Conservation (phyloP, 2,888 invertebrate species). For the Chrysotoxum bicinctum region DNA sequence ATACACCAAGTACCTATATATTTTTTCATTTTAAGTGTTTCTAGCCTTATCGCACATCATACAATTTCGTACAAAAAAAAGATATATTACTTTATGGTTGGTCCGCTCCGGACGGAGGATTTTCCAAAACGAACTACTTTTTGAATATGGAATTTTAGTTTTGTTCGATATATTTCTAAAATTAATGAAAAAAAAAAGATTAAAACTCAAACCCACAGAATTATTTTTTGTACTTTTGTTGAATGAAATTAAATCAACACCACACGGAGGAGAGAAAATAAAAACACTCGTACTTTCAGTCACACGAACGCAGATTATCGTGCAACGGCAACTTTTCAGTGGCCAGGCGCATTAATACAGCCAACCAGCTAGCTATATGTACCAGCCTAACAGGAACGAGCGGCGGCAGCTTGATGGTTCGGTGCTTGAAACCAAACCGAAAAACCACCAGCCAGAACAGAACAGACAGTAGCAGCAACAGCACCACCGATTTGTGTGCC, state of each 20-base stretch:
- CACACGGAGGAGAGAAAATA: slow-evolving; percentile 28
- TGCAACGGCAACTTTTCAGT: slow-evolving; percentile 36
- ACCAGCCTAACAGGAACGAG: neutral
- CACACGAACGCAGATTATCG: slow-evolving; percentile 55
- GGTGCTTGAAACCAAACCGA: neutral
- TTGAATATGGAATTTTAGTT: neutral
- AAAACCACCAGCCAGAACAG: slow-evolving; percentile 5
- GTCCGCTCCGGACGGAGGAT: neutral
- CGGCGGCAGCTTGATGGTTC: neutral
- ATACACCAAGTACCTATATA: neutral
- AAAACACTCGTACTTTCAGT: slow-evolving; percentile 50
- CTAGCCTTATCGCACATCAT: slow-evolving; percentile 41
- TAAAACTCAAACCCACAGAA: slow-evolving; percentile 1
- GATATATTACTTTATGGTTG: neutral
- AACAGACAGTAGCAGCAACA: slow-evolving; percentile 4
- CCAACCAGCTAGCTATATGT: neutral
- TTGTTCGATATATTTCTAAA: neutral
- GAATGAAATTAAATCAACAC: slow-evolving; percentile 49
- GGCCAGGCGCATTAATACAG: slow-evolving; percentile 42
- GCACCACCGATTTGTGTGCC: neutral
- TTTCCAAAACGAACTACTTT: neutral
- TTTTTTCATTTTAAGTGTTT: slow-evolving; percentile 23
- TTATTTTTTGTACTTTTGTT: slow-evolving; percentile 7
- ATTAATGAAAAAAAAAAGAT: neutral
- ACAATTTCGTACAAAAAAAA: neutral